Evolutionary conservation across 2,797 vertebrate genomes (phyloP).

Genomic region (Malurus splendens): DNA sequence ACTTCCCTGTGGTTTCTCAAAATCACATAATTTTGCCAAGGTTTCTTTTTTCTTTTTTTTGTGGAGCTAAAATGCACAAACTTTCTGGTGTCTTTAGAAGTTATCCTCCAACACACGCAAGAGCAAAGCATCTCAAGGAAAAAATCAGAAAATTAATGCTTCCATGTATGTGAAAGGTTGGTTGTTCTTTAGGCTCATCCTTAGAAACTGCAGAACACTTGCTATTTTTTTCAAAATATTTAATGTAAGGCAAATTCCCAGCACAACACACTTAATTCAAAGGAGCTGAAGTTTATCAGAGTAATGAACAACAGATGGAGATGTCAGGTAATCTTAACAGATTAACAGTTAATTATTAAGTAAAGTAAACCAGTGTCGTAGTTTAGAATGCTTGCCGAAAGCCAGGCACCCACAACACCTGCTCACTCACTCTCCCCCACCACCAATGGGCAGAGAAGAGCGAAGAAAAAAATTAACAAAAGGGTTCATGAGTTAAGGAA

Average conservation of each 20-base stretch:
- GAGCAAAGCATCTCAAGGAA: neutral
- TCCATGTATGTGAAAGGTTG: neutral
- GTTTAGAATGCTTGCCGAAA: too few relatives aligned
- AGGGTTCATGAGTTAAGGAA: too few relatives aligned
- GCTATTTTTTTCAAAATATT: neutral
- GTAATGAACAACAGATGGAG: neutral
- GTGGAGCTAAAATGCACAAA: accelerated
- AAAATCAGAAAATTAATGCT: neutral
- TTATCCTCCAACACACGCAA: neutral
- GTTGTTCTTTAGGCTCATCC: neutral
- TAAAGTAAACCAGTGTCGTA: too few relatives aligned
- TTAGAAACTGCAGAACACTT: neutral
- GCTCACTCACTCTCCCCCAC: too few relatives aligned
- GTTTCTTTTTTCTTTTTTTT: neutral
- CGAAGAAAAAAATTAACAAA: too few relatives aligned
- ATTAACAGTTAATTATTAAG: neutral
- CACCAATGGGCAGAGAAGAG: too few relatives aligned
- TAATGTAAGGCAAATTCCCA: neutral
- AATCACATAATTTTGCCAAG: neutral
- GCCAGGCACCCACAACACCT: too few relatives aligned
- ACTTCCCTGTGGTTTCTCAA: neutral
- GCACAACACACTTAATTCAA: neutral
- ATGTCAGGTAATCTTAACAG: neutral
- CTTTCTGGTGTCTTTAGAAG: neutral
- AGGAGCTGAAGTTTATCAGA: neutral